A percentile compares a stretch with the other conserved stretches of the same genome.
These are phyloP conservation scores for Stenopsyche tienmushanensis DNA, from an alignment of 1,140 invertebrate species.

Conservation along the genomic window DNA sequence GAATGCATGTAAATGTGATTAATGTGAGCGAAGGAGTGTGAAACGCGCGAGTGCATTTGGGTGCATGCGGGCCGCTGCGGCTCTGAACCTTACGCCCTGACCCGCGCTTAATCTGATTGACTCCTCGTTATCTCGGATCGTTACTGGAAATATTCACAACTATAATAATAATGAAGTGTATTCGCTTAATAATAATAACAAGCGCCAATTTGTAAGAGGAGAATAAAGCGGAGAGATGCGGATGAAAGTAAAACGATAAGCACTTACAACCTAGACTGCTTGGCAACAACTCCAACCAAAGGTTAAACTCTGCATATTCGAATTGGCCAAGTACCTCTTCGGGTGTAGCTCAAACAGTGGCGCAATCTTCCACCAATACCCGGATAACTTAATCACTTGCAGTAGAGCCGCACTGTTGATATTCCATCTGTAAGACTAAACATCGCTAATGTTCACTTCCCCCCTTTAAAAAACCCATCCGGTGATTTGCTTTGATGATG, in stretches of 20 bases:
- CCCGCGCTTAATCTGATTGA: conserved; percentile 26
- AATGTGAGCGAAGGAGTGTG: too few relatives aligned
- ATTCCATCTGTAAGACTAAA: too few relatives aligned
- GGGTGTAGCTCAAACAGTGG: too few relatives aligned
- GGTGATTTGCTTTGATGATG: too few relatives aligned
- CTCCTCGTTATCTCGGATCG: conserved; percentile 30
- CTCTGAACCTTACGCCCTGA: conserved; percentile 13
- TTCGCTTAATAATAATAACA: conserved; percentile 27
- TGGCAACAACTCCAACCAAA: conserved; percentile 13
- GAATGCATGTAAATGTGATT: too few relatives aligned
- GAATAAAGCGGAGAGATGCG: conserved; percentile 27
- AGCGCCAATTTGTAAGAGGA: conserved; percentile 26
- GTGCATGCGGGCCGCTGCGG: conserved; percentile 11
- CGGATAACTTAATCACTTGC: too few relatives aligned
- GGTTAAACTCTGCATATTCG: too few relatives aligned
- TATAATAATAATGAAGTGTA: conserved; percentile 14
- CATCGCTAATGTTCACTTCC: too few relatives aligned
- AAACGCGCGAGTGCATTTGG: not conserved
- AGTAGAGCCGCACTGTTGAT: too few relatives aligned
- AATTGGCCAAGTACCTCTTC: too few relatives aligned
- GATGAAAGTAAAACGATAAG: conserved; percentile 36
- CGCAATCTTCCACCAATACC: too few relatives aligned
- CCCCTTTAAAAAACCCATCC: too few relatives aligned
- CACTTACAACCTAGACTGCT: conserved; percentile 22
- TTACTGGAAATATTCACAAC: not conserved